Percentiles rank a stretch among this genome's conserved stretches.
These are phyloP conservation scores for Apoderus coryli DNA, from an alignment of 2,888 invertebrate genomes.

Conservation along the genomic window DNA sequence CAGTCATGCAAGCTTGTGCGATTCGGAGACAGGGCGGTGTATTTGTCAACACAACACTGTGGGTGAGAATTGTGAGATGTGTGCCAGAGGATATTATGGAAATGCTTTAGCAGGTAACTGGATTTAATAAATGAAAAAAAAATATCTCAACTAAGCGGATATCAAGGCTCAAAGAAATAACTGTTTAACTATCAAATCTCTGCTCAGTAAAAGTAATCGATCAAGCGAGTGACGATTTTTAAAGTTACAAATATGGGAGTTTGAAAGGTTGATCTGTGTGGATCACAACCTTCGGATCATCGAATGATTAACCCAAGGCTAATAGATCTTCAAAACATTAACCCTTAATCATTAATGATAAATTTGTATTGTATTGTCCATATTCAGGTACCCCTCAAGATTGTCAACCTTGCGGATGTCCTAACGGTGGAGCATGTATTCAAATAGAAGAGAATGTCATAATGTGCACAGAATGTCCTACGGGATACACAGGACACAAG, in stretches of 20 bases:
- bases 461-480: conserved; percentile 88
- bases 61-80: conserved; percentile 89
- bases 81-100: conserved; percentile 90
- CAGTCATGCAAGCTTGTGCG: conserved; percentile 90
- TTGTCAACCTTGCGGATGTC: conserved; percentile 90
- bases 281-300: no score
- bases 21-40: conserved; percentile 88
- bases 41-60: conserved; percentile 93
- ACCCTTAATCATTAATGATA: no score
- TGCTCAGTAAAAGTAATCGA: conserved; percentile 1
- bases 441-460: conserved; percentile 75
- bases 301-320: no score
- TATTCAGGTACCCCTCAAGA: conserved; percentile 59
- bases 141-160: no score
- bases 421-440: conserved; percentile 84
- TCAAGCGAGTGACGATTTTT: no score
- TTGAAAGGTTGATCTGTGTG: no score
- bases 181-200: conserved; percentile 2
- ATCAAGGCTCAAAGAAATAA: no score
- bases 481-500: conserved; percentile 75
- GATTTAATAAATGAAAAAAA: no score
- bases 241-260: no score
- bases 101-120: conserved; percentile 61
- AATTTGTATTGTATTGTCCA: neutral
- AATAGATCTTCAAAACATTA: no score